phyloP scores from a whole-genome alignment of 2,888 invertebrate species.

The Camptogramma bilineatum region DNA sequence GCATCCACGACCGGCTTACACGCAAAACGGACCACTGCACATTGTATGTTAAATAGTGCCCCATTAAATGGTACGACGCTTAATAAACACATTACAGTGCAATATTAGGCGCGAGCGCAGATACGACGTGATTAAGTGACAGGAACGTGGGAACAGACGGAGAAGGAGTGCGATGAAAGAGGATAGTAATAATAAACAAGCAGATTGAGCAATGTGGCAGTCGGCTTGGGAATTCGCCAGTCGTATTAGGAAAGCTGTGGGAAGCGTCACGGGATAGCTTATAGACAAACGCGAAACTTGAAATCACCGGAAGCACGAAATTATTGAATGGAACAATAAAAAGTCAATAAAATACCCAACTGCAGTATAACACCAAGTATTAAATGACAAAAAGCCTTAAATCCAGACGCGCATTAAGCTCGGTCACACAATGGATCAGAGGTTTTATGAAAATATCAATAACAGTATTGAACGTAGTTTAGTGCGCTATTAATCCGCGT shows the following conservation, averaged over 20 bases:
- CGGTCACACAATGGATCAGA: constrained; percentile 65
- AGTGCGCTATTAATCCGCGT: constrained; percentile 78
- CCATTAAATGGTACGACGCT: constrained; percentile 80
- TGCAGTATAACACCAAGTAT: constrained; percentile 57
- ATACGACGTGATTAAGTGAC: constrained; percentile 74
- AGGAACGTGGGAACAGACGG: constrained; percentile 78
- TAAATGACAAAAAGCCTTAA: constrained; percentile 69
- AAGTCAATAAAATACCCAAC: constrained; percentile 63
- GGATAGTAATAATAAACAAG: constrained; percentile 58
- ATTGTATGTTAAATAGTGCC: constrained; percentile 78
- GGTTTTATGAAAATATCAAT: constrained; percentile 78
- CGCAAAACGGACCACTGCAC: constrained; percentile 73
- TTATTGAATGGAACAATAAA: constrained; percentile 60
- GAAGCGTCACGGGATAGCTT: constrained; percentile 38
- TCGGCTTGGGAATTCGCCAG: constrained; percentile 41
- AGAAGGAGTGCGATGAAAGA: constrained; percentile 66
- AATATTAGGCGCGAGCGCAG: constrained; percentile 79
- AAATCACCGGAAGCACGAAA: constrained; percentile 50
- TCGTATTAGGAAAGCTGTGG: constrained; percentile 40
- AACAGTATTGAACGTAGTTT: constrained; percentile 77
- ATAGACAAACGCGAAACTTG: constrained; percentile 29
- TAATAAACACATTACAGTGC: constrained; percentile 83
- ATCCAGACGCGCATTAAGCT: constrained; percentile 63
- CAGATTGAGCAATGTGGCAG: constrained; percentile 46
- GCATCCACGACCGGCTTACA: constrained; percentile 67